These are phyloP conservation scores for Rhizomys pruinosus DNA, from an alignment of 2,113 vertebrate species.

Conservation along the genomic window DNA sequence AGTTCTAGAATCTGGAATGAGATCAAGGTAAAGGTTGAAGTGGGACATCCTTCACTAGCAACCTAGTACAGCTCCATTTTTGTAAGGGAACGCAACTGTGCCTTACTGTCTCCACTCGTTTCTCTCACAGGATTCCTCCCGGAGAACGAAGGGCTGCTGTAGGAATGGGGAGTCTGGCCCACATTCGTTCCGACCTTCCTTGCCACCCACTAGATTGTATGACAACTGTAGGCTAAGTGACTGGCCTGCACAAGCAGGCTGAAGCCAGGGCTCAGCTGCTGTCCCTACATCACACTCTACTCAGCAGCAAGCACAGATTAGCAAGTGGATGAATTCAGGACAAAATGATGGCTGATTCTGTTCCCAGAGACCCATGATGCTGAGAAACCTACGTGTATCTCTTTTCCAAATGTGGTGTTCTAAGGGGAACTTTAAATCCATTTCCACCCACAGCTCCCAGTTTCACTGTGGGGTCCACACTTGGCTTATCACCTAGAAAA, in stretches of 20 bases:
- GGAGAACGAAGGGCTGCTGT: background rate
- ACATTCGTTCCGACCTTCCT: background rate
- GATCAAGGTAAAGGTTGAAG: background rate
- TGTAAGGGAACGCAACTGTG: background rate
- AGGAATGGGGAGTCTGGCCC: background rate
- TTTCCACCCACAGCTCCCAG: conserved; percentile 82
- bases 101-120: background rate
- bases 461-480: conserved; percentile 80
- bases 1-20: background rate
- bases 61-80: too few species aligned
- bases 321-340: background rate
- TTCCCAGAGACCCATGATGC: background rate
- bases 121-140: background rate
- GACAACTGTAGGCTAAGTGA: background rate
- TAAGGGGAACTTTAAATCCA: conserved; percentile 87
- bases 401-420: conserved; percentile 88
- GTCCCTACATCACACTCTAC: background rate
- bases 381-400: conserved; percentile 89
- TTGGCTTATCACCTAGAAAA: conserved; percentile 82
- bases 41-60: background rate
- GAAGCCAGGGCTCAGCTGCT: background rate
- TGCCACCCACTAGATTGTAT: background rate
- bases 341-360: background rate
- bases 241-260: background rate
- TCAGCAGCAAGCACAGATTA: background rate